Evolutionary conservation across 1,140 invertebrate species (phyloP), one percentile per base, ranked within the genome.

Genomic region (Drosophila murphyi): DNA sequence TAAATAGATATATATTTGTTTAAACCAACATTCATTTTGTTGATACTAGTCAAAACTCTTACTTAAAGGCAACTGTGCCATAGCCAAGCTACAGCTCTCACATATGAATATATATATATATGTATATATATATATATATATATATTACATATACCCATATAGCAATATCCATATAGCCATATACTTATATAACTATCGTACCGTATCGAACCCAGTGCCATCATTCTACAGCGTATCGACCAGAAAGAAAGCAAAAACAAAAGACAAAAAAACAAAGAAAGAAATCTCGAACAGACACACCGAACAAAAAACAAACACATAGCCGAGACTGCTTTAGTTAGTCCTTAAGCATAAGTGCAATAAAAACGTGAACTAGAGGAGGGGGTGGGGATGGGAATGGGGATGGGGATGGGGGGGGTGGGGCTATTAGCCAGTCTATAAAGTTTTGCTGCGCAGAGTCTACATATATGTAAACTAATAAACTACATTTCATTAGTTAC

Each of bases 301-400:
- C 29, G 43, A 67, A 71, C 43, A 78, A 10, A 72, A 63, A 85
- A 70, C 4, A 51, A 54, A 76, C 59, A 82, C 60, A 88, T 70
- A 88, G 77, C 77, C 83, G 85, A 88, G 83, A 88, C 83, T 88
- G 83, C 83, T 89, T 88, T 89, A 88, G 85, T 83, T 89, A 89
- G 85, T 88, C 74, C 72, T 68, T 87, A 78, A 73, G 52, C 59
- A 71, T 89, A 89, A 87, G 83, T 88, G 85, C 83, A 88, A 89
- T 87, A 86, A 37, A 70, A 61, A 43, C 5, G 5, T 47, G 47
- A 65, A 51, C 28, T 31, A 56, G n/a, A 45, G 31, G 54, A 29
- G 51, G 20, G 20, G 20, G 20, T 0, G 20, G 20, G 20, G 1
- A 20, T 20, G 20, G 20, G 20, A 2, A 47, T 20, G 20, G 20